A percentile compares a stretch with the other conserved stretches of the same genome.
These are phyloP conservation scores for Psophia crepitans DNA, from an alignment of 2,113 vertebrate species.

Conservation along the genomic window DNA sequence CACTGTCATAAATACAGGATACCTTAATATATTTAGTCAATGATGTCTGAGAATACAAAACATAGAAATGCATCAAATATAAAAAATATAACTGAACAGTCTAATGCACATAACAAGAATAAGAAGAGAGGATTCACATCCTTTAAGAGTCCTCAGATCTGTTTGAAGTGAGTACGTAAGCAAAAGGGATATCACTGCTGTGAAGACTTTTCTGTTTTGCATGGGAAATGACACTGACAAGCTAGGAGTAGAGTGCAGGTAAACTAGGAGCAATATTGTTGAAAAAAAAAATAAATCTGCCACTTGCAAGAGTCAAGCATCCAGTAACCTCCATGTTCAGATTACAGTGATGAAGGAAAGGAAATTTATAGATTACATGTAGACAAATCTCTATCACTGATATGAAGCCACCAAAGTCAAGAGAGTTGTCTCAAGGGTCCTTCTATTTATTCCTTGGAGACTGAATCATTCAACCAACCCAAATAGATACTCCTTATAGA, in stretches of 20 bases:
- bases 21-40: background rate
- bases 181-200: background rate
- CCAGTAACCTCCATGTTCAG: background rate
- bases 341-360: background rate
- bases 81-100: background rate
- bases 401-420: background rate
- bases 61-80: background rate
- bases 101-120: background rate
- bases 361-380: background rate
- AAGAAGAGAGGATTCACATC: background rate
- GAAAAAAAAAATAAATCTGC: background rate
- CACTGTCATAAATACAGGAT: background rate
- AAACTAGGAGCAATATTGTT: background rate
- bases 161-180: background rate
- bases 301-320: background rate
- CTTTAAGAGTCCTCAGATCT: background rate
- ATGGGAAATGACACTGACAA: background rate
- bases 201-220: background rate
- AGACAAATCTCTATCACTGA: background rate
- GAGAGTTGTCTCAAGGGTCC: background rate
- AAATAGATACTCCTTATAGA: background rate
- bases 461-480: background rate
- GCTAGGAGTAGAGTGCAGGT: background rate
- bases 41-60: background rate
- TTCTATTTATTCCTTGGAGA: background rate